Evolutionary conservation across 2,797 vertebrate species (phyloP).

Genomic region (Micrastur ruficollis): DNA sequence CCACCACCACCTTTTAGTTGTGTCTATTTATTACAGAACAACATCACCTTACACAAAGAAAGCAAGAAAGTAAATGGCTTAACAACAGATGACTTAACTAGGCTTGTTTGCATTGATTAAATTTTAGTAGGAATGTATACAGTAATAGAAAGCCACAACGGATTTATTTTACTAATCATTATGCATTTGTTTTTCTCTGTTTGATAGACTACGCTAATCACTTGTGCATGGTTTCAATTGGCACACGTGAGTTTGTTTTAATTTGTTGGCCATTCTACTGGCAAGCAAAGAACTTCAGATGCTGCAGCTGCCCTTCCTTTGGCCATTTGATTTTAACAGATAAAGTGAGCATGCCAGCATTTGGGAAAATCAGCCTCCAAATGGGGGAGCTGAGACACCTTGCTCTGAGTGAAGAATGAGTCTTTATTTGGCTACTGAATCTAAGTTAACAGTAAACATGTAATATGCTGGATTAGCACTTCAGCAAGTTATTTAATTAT

Average conservation of each 20-base stretch:
- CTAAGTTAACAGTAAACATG: background rate
- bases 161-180: background rate
- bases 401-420: background rate
- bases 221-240: background rate
- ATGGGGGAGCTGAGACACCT: background rate
- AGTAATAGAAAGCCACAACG: background rate
- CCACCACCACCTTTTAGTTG: background rate
- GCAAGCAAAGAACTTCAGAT: background rate
- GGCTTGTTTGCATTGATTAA: background rate
- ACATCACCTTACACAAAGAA: background rate
- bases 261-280: background rate
- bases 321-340: background rate
- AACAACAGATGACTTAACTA: background rate
- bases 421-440: background rate
- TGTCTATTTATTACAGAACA: background rate
- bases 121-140: background rate
- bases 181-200: background rate
- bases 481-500: background rate
- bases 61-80: background rate
- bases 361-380: background rate
- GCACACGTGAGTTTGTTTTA: background rate
- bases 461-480: background rate
- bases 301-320: background rate
- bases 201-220: background rate
- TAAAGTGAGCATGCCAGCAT: background rate